Base-by-base conservation (phyloP, 2,797 vertebrate genomes). In the Glyptemys insculpta region DNA sequence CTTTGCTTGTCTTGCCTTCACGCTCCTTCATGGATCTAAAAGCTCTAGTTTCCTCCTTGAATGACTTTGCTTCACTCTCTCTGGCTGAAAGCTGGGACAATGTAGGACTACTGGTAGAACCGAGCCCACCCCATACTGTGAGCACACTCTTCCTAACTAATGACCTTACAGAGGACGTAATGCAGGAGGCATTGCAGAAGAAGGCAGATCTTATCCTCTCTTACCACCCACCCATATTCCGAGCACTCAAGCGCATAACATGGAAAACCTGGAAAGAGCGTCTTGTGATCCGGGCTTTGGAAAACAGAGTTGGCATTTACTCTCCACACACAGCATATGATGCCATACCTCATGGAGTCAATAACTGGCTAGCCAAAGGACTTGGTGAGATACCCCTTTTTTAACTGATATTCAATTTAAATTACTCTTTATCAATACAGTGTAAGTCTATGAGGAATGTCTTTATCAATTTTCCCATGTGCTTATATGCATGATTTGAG, bases 1-100 rank as follows among this genome's bases (percentile, higher is more conserved):
- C 94, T 9, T 19, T 18, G 79, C 12, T 88, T 85, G 41, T 6
- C 68, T 56, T 0, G 54, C 68, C 95, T 74, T 78, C 88, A 0
- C 95, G 83, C 74, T 85, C 93, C 83, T 52, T 93, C 95, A 98
- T 99, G 99, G 97, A 99, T 83, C 97, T 99, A 14, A 95, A 98
- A 83, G 96, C 98, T 6, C 98, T 99, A 18, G 96, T 99, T 53
- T 97, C 98, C 47, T 98, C 99, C 82, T 95, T 99, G 86, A 98
- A 99, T 88, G 97, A 98, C 91, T 98, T 99, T 1, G 99, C 99
- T n/a, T 98, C 99, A 2, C 98, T 99, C 44, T 98, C 99, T 0
- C 98, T 99, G 94, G 99, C 99, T 1, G 99, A 99, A 96, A 98
- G 98, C 8, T 99, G 99, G 99, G 99, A 99, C 98, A 99, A 99